These are phyloP conservation scores for Furcula furcula DNA, from an alignment of 2,888 invertebrate genomes.

Conservation along the genomic window DNA sequence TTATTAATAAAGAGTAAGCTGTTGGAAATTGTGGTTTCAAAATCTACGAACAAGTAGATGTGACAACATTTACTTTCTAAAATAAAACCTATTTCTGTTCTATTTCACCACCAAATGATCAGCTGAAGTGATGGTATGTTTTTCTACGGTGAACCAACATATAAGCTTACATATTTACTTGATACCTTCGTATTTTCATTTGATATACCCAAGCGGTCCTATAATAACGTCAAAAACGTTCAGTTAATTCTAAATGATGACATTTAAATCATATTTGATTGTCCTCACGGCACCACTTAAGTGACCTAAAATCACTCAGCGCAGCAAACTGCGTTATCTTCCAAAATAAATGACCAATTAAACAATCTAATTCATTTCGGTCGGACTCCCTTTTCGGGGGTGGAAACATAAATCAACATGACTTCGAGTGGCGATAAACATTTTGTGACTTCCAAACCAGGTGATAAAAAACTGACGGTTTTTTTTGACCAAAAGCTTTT, in stretches of 20 bases:
- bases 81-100: too few relatives aligned
- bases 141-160: too few relatives aligned
- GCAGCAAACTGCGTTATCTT: slow-evolving; percentile 59
- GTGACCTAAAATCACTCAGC: slow-evolving; percentile 58
- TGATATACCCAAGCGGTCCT: too few relatives aligned
- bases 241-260: slow-evolving; percentile 27
- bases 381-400: slow-evolving; percentile 56
- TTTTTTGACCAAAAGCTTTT: slow-evolving; percentile 66
- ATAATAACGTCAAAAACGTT: slow-evolving; percentile 5
- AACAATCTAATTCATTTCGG: slow-evolving; percentile 77
- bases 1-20: too few relatives aligned
- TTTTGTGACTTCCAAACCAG: slow-evolving; percentile 79
- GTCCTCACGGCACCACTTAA: slow-evolving; percentile 51
- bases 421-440: slow-evolving; percentile 78
- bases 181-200: too few relatives aligned
- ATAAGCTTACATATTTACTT: too few relatives aligned
- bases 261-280: slow-evolving; percentile 43
- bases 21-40: too few relatives aligned
- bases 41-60: too few relatives aligned
- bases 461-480: slow-evolving; percentile 75
- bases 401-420: slow-evolving; percentile 79
- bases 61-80: too few relatives aligned
- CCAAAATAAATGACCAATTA: slow-evolving; percentile 79
- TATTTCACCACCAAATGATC: too few relatives aligned
- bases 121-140: too few relatives aligned